Evolutionary conservation across 2,797 vertebrate species (phyloP).

Genomic region (Gila robusta): DNA sequence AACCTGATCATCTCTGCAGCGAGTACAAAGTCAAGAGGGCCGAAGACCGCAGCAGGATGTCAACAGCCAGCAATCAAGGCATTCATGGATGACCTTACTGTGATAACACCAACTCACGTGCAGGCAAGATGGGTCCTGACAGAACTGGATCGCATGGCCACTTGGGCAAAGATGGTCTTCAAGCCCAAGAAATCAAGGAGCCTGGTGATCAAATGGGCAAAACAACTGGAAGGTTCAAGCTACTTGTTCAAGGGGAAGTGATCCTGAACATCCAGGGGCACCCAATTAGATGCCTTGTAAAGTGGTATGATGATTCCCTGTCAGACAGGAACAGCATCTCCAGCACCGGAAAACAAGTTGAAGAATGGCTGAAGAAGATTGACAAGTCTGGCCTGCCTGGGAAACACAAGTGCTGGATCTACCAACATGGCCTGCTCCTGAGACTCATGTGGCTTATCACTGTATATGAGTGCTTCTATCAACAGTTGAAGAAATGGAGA

Average conservation of each 20-base stretch:
- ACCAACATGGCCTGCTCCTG: too few relatives aligned
- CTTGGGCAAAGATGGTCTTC: conserved; percentile 38
- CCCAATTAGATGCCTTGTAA: too few relatives aligned
- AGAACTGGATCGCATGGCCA: conserved; percentile 5
- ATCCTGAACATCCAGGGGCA: too few relatives aligned
- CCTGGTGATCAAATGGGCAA: not conserved
- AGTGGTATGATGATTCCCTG: too few relatives aligned
- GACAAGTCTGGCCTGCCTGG: too few relatives aligned
- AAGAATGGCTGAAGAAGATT: too few relatives aligned
- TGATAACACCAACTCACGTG: not conserved
- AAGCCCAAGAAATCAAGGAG: conserved; percentile 37
- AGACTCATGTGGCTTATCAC: too few relatives aligned
- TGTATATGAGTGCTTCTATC: too few relatives aligned
- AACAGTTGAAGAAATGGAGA: too few relatives aligned
- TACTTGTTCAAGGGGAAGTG: not conserved
- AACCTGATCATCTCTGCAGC: not conserved
- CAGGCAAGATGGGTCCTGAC: not conserved
- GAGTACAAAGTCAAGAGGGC: not conserved
- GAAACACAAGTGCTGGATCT: too few relatives aligned
- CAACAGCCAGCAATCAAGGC: not conserved
- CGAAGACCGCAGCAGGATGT: not conserved
- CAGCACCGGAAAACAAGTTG: too few relatives aligned
- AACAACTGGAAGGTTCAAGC: not conserved
- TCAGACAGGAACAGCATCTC: too few relatives aligned
- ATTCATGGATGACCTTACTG: not conserved